Evolutionary conservation across 2,113 vertebrate genomes (phyloP), one percentile per base, ranked within the genome.

Genomic region (Paraplagusia blochii): DNA sequence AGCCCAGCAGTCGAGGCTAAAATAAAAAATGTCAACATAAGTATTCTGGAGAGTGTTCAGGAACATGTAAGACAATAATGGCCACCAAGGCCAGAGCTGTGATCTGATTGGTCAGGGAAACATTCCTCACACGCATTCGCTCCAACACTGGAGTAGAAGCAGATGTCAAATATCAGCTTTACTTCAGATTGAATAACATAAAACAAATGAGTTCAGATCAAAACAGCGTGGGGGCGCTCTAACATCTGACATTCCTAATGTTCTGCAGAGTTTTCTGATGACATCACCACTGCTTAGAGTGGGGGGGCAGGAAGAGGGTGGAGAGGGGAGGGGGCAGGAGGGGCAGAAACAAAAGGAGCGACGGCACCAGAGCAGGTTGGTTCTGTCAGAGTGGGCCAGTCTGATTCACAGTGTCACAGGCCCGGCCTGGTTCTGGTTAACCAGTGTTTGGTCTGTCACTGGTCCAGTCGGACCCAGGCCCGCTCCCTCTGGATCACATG

Each of bases 341-440:
- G 8, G 11, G 10, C 1, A 29, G 12, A n/a, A 29, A 11, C 46
- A 39, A 42, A 5, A 2, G 22, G 47, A 18, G 14, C 12, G 15
- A 49, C 45, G 54, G 59, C 53, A 60, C 17, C 15, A 57, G 55
- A 16, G 2, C 77, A 80, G 78, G 69, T 63, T 71, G 63, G 70
- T 84, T 83, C 52, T 74, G 69, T 83, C 82, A 74, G 64, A 63
- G 47, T 11, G 14, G 7, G 46, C 56, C 66, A 79, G 69, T 33
- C 66, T 87, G 83, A 90, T 88, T 85, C 72, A 57, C 10, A 53
- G 39, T 79, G 85, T 88, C 85, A 85, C 46, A 16, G 46, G 3
- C 38, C 22, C 2, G 7, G 83, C 74, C 86, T 89, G 90, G 67
- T 86, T 61, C 80, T 89, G 79, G 87, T 89, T 89, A 89, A 42